Conservation (phyloP, 2,888 invertebrate species). For the Heliconius sara region DNA sequence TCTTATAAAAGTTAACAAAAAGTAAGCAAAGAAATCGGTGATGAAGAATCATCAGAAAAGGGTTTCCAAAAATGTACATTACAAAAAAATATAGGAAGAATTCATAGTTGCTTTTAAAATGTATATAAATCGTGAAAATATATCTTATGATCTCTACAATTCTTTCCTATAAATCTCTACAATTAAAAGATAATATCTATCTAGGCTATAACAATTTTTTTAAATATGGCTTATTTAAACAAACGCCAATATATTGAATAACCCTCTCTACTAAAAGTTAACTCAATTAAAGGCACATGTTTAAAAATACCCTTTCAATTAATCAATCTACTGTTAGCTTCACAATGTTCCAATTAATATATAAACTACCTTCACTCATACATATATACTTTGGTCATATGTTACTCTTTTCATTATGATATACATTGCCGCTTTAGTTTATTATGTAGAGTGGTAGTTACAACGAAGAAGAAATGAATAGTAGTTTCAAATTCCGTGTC, state of each 20-base stretch:
- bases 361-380: constrained; percentile 30
- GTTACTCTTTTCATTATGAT: neutral
- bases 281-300: constrained; percentile 53
- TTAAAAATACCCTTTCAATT: constrained; percentile 72
- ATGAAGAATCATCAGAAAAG: too few relatives aligned
- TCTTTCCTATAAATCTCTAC: too few relatives aligned
- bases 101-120: too few relatives aligned
- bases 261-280: constrained; percentile 31
- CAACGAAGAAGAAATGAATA: constrained; percentile 6
- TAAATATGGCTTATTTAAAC: neutral
- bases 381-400: neutral
- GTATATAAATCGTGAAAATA: too few relatives aligned
- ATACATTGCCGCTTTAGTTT: constrained; percentile 35
- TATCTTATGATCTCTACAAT: too few relatives aligned
- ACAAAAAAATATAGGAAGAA: too few relatives aligned
- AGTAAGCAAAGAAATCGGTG: too few relatives aligned
- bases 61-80: too few relatives aligned
- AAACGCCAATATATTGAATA: constrained; percentile 1
- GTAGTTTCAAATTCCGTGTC: neutral
- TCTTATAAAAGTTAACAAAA: too few relatives aligned
- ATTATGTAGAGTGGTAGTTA: too few relatives aligned
- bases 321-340: constrained; percentile 61
- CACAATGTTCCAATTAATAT: constrained; percentile 64
- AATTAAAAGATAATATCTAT: too few relatives aligned
- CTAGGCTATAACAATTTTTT: too few relatives aligned